Evolutionary conservation across 2,888 invertebrate species (phyloP).

Genomic region (Orchestes rusci): DNA sequence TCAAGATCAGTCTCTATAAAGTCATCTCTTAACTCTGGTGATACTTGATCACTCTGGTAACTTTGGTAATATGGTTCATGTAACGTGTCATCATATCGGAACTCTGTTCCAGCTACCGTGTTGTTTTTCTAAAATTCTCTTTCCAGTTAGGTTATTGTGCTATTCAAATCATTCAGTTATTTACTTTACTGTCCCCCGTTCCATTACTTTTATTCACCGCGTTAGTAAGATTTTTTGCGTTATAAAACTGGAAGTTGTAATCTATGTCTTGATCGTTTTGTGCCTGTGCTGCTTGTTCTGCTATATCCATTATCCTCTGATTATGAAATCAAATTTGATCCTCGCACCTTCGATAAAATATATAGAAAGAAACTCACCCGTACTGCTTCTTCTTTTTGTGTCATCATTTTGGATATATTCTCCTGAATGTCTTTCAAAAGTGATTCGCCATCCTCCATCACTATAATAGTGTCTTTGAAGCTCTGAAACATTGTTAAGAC

Average conservation of each 20-base stretch:
- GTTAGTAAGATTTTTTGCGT: conserved; percentile 59
- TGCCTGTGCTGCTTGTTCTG: conserved; percentile 71
- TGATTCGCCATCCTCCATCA: conserved; percentile 67
- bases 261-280: conserved; percentile 50
- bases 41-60: conserved; percentile 34
- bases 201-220: conserved; percentile 46
- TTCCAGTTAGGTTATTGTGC: background rate
- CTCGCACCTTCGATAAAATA: background rate
- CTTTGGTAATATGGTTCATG: conserved; percentile 31
- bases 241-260: conserved; percentile 58
- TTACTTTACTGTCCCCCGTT: conserved; percentile 18
- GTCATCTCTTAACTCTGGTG: conserved; percentile 21
- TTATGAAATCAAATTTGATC: conserved; percentile 22
- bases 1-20: conserved; percentile 30
- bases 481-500: too few relatives aligned
- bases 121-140: background rate
- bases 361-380: conserved; percentile 56
- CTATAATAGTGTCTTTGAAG: conserved; percentile 68
- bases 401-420: conserved; percentile 82
- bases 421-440: conserved; percentile 77
- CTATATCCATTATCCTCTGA: conserved; percentile 80
- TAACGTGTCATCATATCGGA: conserved; percentile 32
- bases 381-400: conserved; percentile 80
- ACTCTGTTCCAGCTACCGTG: conserved; percentile 22
- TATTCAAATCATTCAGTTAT: background rate